Base-by-base conservation (phyloP, 1,140 invertebrate genomes). In the Elymnias hypermnestra region DNA sequence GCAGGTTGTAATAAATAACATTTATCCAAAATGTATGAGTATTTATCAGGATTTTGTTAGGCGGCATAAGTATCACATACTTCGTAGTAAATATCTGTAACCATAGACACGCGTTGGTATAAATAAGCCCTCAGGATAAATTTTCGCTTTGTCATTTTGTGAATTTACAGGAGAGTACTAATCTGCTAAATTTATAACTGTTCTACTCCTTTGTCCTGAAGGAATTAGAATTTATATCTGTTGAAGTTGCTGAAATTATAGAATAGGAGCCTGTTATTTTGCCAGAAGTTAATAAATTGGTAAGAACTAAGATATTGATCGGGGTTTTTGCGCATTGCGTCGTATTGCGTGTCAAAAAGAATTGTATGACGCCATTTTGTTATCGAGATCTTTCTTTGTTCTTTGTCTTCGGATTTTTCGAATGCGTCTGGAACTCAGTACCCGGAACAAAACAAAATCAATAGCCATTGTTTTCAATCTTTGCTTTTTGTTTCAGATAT, bases 331-430 rank as follows among this genome's bases (percentile, higher is more conserved):
- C 26, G 26, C 26, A 13, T 29, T 12, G 10, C 4, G 23, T 26
- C 23, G 3, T 9, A 29, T 13, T 29, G 10, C 2, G 9, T 2
- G 19, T 23, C n/a, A 15, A 41, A 25, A 17, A 25, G 31, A 14
- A 43, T 36, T 10, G 17, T 21, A n/a, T n/a, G 58, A 65, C 72
- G 72, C 72, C 72, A 76, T 76, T 73, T 76, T 76, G 70, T 68
- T 48, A 49, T 63, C 57, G 50, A 46, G 54, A 65, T 57, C 41
- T 61, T 68, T 65, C 72, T 73, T 72, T 72, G 66, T 72, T 70
- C 64, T 50, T 57, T 37, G 31, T 40, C 36, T 57, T 22, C 26
- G 9, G 7, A 42, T 38, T 23, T 37, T n/a, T 23, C 26, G 23
- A 4, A 6, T 26, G 10, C 7, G 14, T 9, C 9, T 2, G 6